A percentile compares a stretch with the other conserved stretches of the same genome.
Conservation (phyloP, 2,888 invertebrate genomes). For the Orchestes rusci region DNA sequence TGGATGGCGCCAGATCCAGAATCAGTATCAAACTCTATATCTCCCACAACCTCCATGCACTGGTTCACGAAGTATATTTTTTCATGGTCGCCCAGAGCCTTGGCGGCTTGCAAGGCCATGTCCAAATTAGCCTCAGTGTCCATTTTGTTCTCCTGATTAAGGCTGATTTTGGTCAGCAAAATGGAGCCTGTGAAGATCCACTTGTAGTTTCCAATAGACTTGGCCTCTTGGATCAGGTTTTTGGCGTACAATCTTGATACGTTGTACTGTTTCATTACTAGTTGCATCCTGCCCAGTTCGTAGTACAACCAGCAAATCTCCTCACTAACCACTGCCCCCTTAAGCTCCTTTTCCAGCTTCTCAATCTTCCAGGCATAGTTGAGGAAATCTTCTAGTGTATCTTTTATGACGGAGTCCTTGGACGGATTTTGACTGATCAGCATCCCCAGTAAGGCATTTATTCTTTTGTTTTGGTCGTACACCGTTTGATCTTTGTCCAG, state of each 20-base stretch:
- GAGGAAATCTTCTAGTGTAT: conserved; percentile 36
- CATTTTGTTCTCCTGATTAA: conserved; percentile 44
- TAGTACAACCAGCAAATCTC: conserved; percentile 47
- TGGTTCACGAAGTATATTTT: no score
- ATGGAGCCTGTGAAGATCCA: conserved; percentile 46
- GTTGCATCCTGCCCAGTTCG: conserved; percentile 46
- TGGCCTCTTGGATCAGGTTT: conserved; percentile 40
- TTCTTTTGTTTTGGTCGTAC: conserved; percentile 35
- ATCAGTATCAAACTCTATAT: no score
- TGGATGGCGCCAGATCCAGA: no score
- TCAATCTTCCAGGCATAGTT: conserved; percentile 36
- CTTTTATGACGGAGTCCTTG: conserved; percentile 38
- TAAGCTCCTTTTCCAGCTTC: conserved; percentile 35
- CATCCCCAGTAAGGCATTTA: conserved; percentile 37
- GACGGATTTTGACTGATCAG: conserved; percentile 37
- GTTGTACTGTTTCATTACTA: no score
- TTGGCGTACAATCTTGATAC: conserved; percentile 41
- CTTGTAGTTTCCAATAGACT: conserved; percentile 34
- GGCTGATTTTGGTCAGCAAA: conserved; percentile 42
- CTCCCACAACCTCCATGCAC: no score
- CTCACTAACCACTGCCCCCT: conserved; percentile 33
- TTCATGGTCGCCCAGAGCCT: no score
- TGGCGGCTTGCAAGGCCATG: no score
- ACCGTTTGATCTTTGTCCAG: conserved; percentile 33
- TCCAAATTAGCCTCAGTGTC: conserved; percentile 44